These are phyloP conservation scores for Hippocampus comes DNA, from an alignment of 2,113 vertebrate genomes.

Conservation along the genomic window DNA sequence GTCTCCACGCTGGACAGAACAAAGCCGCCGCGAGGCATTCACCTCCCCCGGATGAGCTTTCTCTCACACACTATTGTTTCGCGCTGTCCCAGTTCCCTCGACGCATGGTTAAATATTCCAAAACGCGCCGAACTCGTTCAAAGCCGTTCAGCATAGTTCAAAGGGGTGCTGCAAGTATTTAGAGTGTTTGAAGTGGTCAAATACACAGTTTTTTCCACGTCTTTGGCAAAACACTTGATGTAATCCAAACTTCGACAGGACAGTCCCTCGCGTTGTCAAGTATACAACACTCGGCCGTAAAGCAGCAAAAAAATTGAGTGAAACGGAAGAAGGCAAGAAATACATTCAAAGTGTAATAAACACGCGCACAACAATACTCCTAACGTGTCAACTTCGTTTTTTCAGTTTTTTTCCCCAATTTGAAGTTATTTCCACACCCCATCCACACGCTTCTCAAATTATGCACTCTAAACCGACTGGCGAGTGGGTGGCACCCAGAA, in stretches of 20 bases:
- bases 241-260: conserved; percentile 55
- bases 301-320: conserved; percentile 10
- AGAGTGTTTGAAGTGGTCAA: neutral
- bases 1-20: conserved; percentile 44
- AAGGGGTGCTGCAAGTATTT: accelerated
- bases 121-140: neutral
- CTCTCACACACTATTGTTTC: conserved; percentile 56
- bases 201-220: conserved; percentile 6
- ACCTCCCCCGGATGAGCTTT: conserved; percentile 31
- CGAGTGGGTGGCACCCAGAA: neutral
- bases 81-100: conserved; percentile 27
- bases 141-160: neutral
- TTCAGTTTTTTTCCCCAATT: neutral
- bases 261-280: conserved; percentile 59
- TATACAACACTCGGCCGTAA: conserved; percentile 56
- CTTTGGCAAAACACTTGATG: conserved; percentile 39
- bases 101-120: neutral
- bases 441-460: neutral
- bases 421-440: neutral
- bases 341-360: neutral
- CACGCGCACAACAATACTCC: neutral
- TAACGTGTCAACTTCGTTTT: neutral
- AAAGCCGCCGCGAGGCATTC: conserved; percentile 59
- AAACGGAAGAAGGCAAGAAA: neutral
- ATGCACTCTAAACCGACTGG: conserved; percentile 40